Evolutionary conservation across 1,140 invertebrate genomes (phyloP), one percentile per base, ranked within the genome.

Genomic region (Temnothorax nylanderi): DNA sequence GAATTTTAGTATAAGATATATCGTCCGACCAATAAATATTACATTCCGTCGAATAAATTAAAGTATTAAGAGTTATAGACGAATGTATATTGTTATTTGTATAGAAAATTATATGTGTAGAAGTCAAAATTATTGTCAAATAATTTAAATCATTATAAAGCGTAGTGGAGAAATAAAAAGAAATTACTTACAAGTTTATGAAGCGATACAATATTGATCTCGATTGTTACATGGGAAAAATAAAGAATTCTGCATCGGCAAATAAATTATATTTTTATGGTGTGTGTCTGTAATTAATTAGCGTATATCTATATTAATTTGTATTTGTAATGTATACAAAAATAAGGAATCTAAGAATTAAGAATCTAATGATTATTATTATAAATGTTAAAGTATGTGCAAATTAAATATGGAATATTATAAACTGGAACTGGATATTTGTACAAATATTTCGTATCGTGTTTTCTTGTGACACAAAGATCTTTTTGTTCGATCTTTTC

Each of bases 21-120:
- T 64, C 6, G 44, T 54, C n/a, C n/a, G 60, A 65, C 32, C 44
- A 80, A 80, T 49, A 80, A 51, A 80, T 51, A 16, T 16, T 62
- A 78, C 76, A 80, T 80, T 80, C 76, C 76, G 76, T 32, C 76
- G 60, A 80, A 80, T 65, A 54, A 65, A 10, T 65, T 51, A 80
- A 32, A 64, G 62, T 64, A 64, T 64, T 62, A 62, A 10, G 1
- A 62, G 26, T 16, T 64, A 11, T 26, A n/a, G 7, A 62, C 11
- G 1, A 37, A 18, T 10, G 37, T 78, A 49, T 51, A 49, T 11
- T n/a, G 5, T 1, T 78, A 37, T 49, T 13, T 64, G 32, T 65
- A 37, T 16, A 78, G 60, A n/a, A 49, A 60, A 34, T 18, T 16
- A 60, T 65, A 37, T 18, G 7, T 3, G 7, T 34, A 58, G 18